These are phyloP conservation scores for Blomia tropicalis DNA, from an alignment of 2,888 invertebrate genomes.

Conservation along the genomic window DNA sequence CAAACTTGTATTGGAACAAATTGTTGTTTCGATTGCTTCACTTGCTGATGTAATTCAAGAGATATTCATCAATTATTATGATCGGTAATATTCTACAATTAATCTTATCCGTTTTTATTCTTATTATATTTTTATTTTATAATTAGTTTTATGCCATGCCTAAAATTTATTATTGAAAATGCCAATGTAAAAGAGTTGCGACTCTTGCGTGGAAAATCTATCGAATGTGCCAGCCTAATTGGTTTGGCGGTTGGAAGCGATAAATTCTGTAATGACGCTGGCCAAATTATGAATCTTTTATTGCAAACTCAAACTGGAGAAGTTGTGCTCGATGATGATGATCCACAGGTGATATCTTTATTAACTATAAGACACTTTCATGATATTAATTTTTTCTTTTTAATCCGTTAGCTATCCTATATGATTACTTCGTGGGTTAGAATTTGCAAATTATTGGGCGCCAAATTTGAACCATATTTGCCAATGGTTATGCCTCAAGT, in stretches of 20 bases:
- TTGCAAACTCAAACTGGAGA: constrained; percentile 73
- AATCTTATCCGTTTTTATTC: constrained; percentile 19
- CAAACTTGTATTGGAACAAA: constrained; percentile 89
- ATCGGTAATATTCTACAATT: constrained; percentile 38
- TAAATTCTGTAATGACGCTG: constrained; percentile 51
- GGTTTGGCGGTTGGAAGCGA: constrained; percentile 49
- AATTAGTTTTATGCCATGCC: constrained; percentile 60
- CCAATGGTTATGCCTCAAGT: constrained; percentile 91
- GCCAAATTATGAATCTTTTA: constrained; percentile 85
- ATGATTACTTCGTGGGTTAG: constrained; percentile 98
- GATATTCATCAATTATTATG: constrained; percentile 85
- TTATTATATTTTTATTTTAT: constrained; percentile 18
- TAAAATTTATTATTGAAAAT: constrained; percentile 91
- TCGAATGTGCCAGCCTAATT: constrained; percentile 95
- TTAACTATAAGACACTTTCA: too few relatives aligned
- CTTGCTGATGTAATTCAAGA: constrained; percentile 96
- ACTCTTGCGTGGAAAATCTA: constrained; percentile 87
- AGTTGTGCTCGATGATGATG: constrained; percentile 66
- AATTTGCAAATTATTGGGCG: constrained; percentile 82
- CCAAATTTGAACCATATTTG: constrained; percentile 71
- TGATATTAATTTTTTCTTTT: constrained; percentile 13
- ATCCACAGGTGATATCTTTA: constrained; percentile 51
- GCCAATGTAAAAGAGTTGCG: constrained; percentile 63
- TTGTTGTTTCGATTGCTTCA: constrained; percentile 94
- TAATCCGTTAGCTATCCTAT: constrained; percentile 53